Percentiles rank a stretch among this genome's conserved stretches.
phyloP scores from a whole-genome alignment of 2,113 vertebrate genomes.

The Mobula birostris region DNA sequence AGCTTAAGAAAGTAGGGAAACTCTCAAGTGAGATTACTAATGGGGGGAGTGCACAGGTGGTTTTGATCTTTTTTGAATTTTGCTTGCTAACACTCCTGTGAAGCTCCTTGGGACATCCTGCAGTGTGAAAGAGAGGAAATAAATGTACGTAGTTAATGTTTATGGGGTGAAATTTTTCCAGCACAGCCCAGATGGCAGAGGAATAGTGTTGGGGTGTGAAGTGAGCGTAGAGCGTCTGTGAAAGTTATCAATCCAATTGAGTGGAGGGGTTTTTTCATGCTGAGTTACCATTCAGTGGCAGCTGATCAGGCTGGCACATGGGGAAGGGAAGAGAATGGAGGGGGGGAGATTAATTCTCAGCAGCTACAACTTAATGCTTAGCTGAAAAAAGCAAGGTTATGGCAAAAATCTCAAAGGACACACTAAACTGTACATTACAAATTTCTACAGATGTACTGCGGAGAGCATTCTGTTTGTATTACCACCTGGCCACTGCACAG shows the following conservation, averaged over 20 bases:
- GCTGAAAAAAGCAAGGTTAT: neutral
- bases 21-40: neutral
- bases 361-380: neutral
- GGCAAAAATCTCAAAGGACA: slow-evolving; percentile 12
- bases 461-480: no score
- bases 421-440: neutral
- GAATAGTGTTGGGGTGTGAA: neutral
- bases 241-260: neutral
- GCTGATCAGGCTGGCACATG: neutral
- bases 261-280: neutral
- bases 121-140: no score
- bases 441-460: neutral
- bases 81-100: no score
- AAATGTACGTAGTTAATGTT: no score
- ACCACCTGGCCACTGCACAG: no score
- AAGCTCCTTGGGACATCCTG: no score
- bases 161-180: neutral
- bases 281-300: neutral
- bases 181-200: neutral
- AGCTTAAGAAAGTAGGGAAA: no score
- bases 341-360: neutral
- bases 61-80: neutral
- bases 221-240: neutral
- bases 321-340: neutral
- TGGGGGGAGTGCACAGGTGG: neutral